A percentile compares a stretch with the other conserved stretches of the same genome.
Evolutionary conservation across 2,113 vertebrate genomes (phyloP).

Genomic region (Microcebus jonahi): DNA sequence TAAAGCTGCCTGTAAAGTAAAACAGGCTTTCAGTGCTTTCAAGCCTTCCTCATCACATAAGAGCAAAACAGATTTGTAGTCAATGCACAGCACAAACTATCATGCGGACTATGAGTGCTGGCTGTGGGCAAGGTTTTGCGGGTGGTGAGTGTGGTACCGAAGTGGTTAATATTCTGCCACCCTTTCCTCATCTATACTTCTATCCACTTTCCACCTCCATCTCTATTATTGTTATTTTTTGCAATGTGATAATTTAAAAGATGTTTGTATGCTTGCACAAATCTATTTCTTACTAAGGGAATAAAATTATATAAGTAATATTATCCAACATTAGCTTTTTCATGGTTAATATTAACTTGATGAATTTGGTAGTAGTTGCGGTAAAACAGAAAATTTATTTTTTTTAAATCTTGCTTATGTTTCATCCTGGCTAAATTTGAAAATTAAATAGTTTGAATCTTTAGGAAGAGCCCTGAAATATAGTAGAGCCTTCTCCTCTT

Average conservation of each 20-base stretch:
- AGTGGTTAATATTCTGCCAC: neutral
- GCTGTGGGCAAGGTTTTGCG: too few species aligned
- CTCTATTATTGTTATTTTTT: neutral
- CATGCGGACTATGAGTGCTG: too few species aligned
- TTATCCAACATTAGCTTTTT: neutral
- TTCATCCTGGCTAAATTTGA: neutral
- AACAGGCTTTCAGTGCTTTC: too few species aligned
- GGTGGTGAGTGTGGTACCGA: too few species aligned
- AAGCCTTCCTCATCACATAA: too few species aligned
- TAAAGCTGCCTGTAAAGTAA: too few species aligned
- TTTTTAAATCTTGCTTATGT: neutral
- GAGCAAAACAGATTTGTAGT: too few species aligned
- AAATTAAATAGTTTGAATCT: neutral
- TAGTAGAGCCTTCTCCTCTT: neutral
- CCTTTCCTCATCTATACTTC: neutral
- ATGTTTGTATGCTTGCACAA: neutral
- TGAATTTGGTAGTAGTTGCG: neutral
- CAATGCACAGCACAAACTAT: too few species aligned
- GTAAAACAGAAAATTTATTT: neutral
- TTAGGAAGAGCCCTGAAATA: neutral
- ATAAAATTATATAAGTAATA: neutral
- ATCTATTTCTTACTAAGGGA: neutral
- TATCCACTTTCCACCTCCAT: neutral
- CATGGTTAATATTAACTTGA: neutral
- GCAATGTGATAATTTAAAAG: neutral